phyloP scores from a whole-genome alignment of 2,797 vertebrate species.

The Lacerta agilis region DNA sequence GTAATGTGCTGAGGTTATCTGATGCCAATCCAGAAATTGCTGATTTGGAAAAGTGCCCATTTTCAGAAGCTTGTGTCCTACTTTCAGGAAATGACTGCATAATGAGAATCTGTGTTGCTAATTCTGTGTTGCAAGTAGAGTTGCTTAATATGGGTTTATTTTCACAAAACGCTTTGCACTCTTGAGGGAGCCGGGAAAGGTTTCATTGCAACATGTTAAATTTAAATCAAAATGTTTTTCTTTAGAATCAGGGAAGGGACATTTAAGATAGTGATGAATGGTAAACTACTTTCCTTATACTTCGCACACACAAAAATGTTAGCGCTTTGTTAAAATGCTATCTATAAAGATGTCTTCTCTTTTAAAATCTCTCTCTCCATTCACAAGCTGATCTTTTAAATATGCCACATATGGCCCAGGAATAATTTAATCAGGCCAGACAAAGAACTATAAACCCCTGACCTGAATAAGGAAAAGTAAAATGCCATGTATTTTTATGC shows the following conservation, averaged over 20 bases:
- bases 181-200: neutral
- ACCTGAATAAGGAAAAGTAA: neutral
- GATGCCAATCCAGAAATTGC: neutral
- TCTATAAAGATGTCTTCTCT: neutral
- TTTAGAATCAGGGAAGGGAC: neutral
- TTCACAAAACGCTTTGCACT: neutral
- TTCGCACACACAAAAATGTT: neutral
- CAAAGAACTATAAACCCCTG: neutral
- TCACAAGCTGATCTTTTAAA: neutral
- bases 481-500: neutral
- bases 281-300: neutral
- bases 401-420: neutral
- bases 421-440: neutral
- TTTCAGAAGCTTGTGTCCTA: neutral
- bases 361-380: neutral
- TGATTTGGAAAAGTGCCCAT: neutral
- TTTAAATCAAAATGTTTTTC: neutral
- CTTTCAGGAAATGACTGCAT: neutral
- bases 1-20: neutral
- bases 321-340: neutral
- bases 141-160: neutral
- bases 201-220: neutral
- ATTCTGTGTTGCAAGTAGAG: neutral
- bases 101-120: neutral
- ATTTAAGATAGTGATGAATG: neutral